phyloP scores from a whole-genome alignment of 2,113 vertebrate species.

The Melanostigma gelatinosum region DNA sequence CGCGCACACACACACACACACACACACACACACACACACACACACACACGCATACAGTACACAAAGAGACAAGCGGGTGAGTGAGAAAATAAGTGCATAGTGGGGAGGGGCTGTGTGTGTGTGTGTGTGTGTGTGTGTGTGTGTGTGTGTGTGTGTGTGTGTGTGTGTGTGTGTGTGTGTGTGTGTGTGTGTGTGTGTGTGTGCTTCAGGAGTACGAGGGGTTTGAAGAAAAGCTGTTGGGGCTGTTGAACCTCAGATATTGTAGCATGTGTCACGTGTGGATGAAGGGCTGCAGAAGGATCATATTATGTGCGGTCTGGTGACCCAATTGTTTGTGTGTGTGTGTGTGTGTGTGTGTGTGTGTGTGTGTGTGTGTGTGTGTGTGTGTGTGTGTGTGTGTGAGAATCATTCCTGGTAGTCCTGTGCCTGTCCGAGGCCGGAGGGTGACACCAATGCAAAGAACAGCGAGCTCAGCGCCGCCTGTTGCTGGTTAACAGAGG shows the following conservation, averaged over 20 bases:
- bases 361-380: not conserved
- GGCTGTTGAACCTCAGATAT: conserved; percentile 32
- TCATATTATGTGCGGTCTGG: conserved; percentile 71
- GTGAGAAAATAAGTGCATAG: conserved; percentile 27
- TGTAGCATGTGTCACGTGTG: conserved; percentile 46
- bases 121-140: not conserved
- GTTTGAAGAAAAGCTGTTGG: conserved; percentile 17
- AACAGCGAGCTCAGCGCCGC: conserved; percentile 37
- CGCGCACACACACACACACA: conserved; percentile 31
- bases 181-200: not conserved
- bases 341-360: conserved; percentile 17
- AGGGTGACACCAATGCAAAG: conserved; percentile 53
- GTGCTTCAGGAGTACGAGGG: not conserved
- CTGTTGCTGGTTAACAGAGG: conserved; percentile 48
- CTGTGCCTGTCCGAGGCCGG: conserved; percentile 28
- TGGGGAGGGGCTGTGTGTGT: conserved; percentile 4
- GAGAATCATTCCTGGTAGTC: conserved; percentile 50
- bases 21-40: conserved; percentile 34
- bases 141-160: not conserved
- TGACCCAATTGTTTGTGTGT: conserved; percentile 64
- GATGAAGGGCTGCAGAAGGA: conserved; percentile 59
- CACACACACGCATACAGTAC: conserved; percentile 30
- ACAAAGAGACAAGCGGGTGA: conserved; percentile 41
- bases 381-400: conserved; percentile 18
- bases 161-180: not conserved